Conservation (phyloP, 2,888 invertebrate species). For the Phania funesta region DNA sequence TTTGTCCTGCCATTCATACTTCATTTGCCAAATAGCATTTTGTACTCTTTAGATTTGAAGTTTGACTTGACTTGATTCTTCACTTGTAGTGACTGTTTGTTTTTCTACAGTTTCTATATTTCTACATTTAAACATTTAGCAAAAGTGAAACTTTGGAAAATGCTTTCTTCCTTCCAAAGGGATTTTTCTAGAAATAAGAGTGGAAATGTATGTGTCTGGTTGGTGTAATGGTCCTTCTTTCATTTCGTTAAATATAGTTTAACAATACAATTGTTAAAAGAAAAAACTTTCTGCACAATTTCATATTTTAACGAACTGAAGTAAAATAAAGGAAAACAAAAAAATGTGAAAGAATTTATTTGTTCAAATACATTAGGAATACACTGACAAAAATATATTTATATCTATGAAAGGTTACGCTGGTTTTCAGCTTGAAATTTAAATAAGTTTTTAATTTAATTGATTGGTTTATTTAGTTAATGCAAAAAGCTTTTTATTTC, state of each 20-base stretch:
- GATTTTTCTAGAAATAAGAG: not conserved
- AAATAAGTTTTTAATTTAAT: too few species aligned
- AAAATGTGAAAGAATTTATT: not conserved
- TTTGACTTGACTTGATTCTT: slow-evolving; percentile 19
- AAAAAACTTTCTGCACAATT: slow-evolving; percentile 61
- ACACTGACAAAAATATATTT: too few species aligned
- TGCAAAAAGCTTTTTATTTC: too few species aligned
- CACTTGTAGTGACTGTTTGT: slow-evolving; percentile 4
- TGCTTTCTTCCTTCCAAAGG: slow-evolving; percentile 38
- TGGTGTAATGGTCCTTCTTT: slow-evolving; percentile 38
- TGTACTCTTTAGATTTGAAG: slow-evolving; percentile 4
- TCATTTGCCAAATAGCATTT: slow-evolving; percentile 28
- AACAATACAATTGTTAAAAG: slow-evolving; percentile 63
- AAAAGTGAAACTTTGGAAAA: slow-evolving; percentile 65
- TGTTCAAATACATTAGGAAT: not conserved
- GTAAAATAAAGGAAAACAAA: not conserved
- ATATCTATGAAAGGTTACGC: too few species aligned
- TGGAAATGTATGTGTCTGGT: slow-evolving; percentile 9
- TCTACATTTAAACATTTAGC: slow-evolving; percentile 33
- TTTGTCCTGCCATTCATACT: slow-evolving; percentile 22
- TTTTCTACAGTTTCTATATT: not conserved
- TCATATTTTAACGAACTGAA: slow-evolving; percentile 43
- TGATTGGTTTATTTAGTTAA: too few species aligned
- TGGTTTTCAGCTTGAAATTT: too few species aligned
- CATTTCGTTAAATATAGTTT: slow-evolving; percentile 60